Percentiles rank a stretch among this genome's conserved stretches.
These are phyloP conservation scores for Varecia variegata DNA, from an alignment of 2,797 vertebrate species.

Conservation along the genomic window DNA sequence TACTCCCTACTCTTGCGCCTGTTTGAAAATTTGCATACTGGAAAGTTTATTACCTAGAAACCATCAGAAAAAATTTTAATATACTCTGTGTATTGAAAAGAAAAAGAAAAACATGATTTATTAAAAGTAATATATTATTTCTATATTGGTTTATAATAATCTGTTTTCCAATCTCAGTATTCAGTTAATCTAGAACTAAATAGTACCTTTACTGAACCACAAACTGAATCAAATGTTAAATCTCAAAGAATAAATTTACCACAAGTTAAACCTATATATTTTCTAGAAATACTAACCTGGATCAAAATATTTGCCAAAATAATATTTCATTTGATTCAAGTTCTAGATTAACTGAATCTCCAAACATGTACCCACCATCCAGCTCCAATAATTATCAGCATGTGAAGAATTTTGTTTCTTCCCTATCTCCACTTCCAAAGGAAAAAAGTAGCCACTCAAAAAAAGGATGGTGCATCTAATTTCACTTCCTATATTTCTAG, in stretches of 20 bases:
- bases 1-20: not conserved
- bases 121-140: not conserved
- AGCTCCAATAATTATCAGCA: not conserved
- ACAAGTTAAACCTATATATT: not conserved
- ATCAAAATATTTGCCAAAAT: not conserved
- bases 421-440: not conserved
- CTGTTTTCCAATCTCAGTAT: not conserved
- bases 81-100: not conserved
- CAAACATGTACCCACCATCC: not conserved
- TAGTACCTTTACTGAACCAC: not conserved
- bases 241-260: not conserved
- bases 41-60: conserved; percentile 17
- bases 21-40: not conserved
- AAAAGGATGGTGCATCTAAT: conserved; percentile 30
- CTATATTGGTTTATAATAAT: not conserved
- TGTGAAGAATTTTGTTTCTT: not conserved
- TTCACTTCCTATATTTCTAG: conserved; percentile 39
- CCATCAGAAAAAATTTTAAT: not conserved
- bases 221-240: conserved; percentile 39
- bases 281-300: not conserved
- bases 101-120: not conserved
- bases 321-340: not conserved
- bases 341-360: conserved; percentile 9
- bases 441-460: not conserved
- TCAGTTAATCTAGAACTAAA: conserved; percentile 6